Evolutionary conservation across 2,797 vertebrate species (phyloP), one percentile per base, ranked within the genome.

Genomic region (Valencia hispanica): DNA sequence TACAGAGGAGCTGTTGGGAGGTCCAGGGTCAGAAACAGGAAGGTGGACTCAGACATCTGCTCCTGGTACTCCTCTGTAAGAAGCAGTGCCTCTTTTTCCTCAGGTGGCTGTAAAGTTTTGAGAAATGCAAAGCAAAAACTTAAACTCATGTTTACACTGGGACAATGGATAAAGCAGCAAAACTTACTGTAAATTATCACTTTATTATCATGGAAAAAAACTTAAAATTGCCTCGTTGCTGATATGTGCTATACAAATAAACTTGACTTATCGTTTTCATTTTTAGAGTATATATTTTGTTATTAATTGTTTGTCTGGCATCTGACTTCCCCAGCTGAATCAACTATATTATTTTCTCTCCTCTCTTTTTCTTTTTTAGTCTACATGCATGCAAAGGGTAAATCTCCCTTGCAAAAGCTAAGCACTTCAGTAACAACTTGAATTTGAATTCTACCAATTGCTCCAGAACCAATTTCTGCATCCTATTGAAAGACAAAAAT

Each of bases 1-100:
- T 99, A 99, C 34, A 99, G 96, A 0, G 98, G 98, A 0, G 98
- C 98, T 0, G 98, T 99, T 51, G 98, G 98, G 1, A 99, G 97
- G 94, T 99, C 98, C 74, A 99, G 91, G 0, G 97, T 99, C 80
- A 99, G 92, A 94, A 97, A 99, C 89, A 99, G 95, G 86, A 99
- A 99, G 0, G 97, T 96, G 47, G 98, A 97, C 76, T 99, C 98
- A 0, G 96, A 96, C 96, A 97, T 97, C 51, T 97, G 96, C 89
- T 99, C 98, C 91, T 98, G 96, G 93, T 99, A 99, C 89, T 99
- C 98, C 0, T 96, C 94, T 22, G 97, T 98, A 34, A 95, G 93
- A 1, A 98, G 95, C 71, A 99, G 88, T 0, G 96, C 97, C 6
- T 97, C 97, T 83, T 99, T 99, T 87, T 99, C 98, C 83, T 99